Percentiles rank a stretch among this genome's conserved stretches.
Conservation (phyloP, 2,888 invertebrate species). For the Drosophila borealis region DNA sequence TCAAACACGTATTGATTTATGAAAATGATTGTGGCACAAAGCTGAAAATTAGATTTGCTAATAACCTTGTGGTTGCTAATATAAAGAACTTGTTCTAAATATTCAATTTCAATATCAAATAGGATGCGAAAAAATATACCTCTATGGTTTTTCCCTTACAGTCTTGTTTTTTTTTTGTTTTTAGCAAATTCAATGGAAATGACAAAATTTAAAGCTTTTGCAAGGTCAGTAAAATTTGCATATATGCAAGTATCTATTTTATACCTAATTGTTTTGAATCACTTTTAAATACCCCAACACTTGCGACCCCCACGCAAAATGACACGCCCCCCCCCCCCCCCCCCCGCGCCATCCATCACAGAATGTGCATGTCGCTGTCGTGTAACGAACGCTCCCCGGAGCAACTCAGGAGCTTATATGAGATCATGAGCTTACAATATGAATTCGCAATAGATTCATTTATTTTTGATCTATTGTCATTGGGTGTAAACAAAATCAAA, state of each 20-base stretch:
- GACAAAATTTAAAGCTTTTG: conserved; percentile 10
- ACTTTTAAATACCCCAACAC: conserved; percentile 39
- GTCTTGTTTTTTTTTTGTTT: conserved; percentile 1
- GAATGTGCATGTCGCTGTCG: conserved; percentile 28
- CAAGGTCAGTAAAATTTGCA: conserved; percentile 44
- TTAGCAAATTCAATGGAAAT: conserved; percentile 15
- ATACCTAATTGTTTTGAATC: conserved; percentile 63
- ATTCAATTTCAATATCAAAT: conserved; percentile 20
- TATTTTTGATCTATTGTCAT: conserved; percentile 52
- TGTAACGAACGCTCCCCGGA: conserved; percentile 38
- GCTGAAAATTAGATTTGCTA: not conserved
- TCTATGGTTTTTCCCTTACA: conserved; percentile 23
- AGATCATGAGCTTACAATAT: conserved; percentile 35
- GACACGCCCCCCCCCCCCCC: conserved; percentile 24
- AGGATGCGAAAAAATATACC: conserved; percentile 28
- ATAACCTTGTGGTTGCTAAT: conserved; percentile 31
- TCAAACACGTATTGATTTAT: not conserved
- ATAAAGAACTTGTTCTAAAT: conserved; percentile 26
- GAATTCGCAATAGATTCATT: conserved; percentile 29
- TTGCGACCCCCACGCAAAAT: conserved; percentile 38
- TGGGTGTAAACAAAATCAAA: conserved; percentile 49
- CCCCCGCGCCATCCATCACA: conserved; percentile 16
- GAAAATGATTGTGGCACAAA: too few relatives aligned
- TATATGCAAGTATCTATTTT: conserved; percentile 31
- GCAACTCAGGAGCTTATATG: conserved; percentile 39